Evolutionary conservation across 2,888 invertebrate species (phyloP), one percentile per base, ranked within the genome.

Genomic region (Abscondita cerata): DNA sequence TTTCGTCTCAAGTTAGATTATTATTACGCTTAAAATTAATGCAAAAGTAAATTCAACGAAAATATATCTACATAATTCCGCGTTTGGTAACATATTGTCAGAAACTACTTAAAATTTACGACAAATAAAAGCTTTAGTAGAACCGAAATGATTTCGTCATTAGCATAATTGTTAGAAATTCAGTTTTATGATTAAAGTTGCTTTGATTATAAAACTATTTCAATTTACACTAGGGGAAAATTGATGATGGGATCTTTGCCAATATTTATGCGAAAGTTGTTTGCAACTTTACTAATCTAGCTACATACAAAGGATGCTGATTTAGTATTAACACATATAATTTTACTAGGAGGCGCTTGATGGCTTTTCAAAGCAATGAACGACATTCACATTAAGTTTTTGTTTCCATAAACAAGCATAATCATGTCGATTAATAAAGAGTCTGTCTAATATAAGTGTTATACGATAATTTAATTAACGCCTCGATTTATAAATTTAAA

Each of bases 221-320:
- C 59, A 59, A 52, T 59, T 52, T 59, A n/a, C n/a, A n/a, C n/a
- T n/a, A n/a, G n/a, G n/a, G n/a, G n/a, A n/a, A n/a, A n/a, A n/a
- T n/a, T n/a, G 54, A 59, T 54, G 46, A 60, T 55, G 55, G 55
- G 52, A 44, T 40, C 48, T 18, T 11, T 44, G 36, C 44, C 52
- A 52, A 55, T 56, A 55, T 60, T 52, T 52, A 55, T 61, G 52
- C 51, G 41, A 59, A 53, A 53, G 48, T 54, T 59, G 50, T 55
- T 51, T 51, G 13, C 52, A 60, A 60, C 55, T 60, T 60, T 60
- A 33, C 60, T 51, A 55, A 60, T 60, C 55, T 51, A 60, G 54
- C 59, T 59, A 50, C 53, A 48, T 46, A 50, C 59, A 59, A 59
- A 59, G 53, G 57, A 57, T 57, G 51, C 50, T 40, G 57, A 44